phyloP scores from a whole-genome alignment of 1,140 invertebrate species.

The Zaprionus nigranus region DNA sequence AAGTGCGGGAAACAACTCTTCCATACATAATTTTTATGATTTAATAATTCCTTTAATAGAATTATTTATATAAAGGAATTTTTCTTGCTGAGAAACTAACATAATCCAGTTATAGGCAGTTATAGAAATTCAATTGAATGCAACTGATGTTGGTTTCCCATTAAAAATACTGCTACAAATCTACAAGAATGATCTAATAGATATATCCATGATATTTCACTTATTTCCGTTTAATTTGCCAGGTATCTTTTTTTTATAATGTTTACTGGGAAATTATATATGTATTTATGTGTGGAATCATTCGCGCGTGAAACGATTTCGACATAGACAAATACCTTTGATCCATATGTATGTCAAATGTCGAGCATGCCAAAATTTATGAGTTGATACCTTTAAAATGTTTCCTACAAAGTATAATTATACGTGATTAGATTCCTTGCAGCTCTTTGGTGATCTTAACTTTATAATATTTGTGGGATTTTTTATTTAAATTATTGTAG shows the following conservation, averaged over 20 bases:
- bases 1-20: not conserved
- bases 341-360: constrained; percentile 20
- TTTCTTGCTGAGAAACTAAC: not conserved
- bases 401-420: not conserved
- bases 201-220: not conserved
- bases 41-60: not conserved
- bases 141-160: not conserved
- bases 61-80: not conserved
- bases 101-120: not conserved
- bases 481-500: no score
- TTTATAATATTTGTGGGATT: no score
- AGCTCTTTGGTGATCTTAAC: not conserved
- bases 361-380: constrained; percentile 7
- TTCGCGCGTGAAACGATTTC: constrained; percentile 28
- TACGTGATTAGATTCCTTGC: not conserved
- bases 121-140: not conserved
- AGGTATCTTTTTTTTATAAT: constrained; percentile 3
- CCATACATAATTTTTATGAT: not conserved
- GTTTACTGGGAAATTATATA: not conserved
- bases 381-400: not conserved
- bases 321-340: not conserved
- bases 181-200: not conserved
- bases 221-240: constrained; percentile 1
- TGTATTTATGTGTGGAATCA: not conserved
- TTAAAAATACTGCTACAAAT: not conserved